phyloP scores from a whole-genome alignment of 1,140 invertebrate genomes.

The Polypedilum vanderplanki region DNA sequence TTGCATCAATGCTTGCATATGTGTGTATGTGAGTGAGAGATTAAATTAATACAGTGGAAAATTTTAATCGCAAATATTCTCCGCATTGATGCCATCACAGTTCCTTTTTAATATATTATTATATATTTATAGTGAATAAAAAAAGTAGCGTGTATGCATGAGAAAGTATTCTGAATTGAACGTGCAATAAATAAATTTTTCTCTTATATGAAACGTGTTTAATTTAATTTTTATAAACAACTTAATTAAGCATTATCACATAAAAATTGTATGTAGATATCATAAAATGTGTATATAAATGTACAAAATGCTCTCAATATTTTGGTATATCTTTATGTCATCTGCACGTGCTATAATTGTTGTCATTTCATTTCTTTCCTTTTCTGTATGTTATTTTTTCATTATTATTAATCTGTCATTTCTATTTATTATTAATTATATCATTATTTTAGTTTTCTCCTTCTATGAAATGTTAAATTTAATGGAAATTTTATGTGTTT shows the following conservation, averaged over 20 bases:
- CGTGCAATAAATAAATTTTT: slow-evolving; percentile 27
- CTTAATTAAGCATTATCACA: slow-evolving; percentile 24
- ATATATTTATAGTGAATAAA: no score
- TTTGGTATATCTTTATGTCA: background rate
- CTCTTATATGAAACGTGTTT: slow-evolving; percentile 8
- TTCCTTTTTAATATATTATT: no score
- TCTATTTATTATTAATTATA: no score
- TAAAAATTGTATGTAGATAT: background rate
- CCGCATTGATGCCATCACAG: no score
- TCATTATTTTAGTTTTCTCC: no score
- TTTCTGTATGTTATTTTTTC: no score
- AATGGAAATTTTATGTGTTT: no score
- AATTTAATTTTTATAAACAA: slow-evolving; percentile 28
- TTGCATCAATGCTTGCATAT: background rate
- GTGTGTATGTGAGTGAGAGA: background rate
- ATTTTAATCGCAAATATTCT: slow-evolving; percentile 30
- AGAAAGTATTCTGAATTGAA: background rate
- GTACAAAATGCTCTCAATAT: background rate
- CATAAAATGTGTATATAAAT: background rate
- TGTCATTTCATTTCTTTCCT: no score
- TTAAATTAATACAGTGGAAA: slow-evolving; percentile 29
- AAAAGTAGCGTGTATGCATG: no score
- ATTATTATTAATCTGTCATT: no score
- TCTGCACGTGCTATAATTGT: background rate
- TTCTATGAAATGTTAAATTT: no score